Evolutionary conservation across 2,113 vertebrate species (phyloP), one percentile per base, ranked within the genome.

Genomic region (Peromyscus californicus): DNA sequence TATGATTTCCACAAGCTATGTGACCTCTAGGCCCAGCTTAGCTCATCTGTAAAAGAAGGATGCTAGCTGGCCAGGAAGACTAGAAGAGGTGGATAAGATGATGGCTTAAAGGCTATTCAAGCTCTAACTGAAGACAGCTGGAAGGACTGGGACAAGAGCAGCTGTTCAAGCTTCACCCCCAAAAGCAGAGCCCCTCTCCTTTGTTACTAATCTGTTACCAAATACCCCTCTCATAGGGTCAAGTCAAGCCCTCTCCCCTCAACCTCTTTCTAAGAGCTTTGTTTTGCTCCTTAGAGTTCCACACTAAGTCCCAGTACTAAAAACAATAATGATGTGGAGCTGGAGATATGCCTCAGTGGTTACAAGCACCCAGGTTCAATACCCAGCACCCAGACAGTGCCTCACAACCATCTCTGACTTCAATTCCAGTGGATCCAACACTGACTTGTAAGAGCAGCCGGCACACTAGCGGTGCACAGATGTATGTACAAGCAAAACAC

Each of bases 231-330:
- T 39, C 88, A 15, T 17, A 65, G 1, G 0, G 33, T 17, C 11
- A 29, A 33, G 29, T 65, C 22, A 72, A 74, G 45, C 4, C 89
- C 10, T 76, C 22, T 54, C 54, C 54, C 11, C 54, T 11, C 51
- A 11, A 54, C 33, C 80, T 93, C 31, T 21, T 15, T 54, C 36
- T 36, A 31, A 75, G 29, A n/a, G 22, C 10, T 86, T 42, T 12
- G 26, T 7, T 63, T 48, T 76, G 70, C 42, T 96, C 17, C 85
- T 76, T 70, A 17, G 19, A 72, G 26, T 42, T 86, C 26, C 93
- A 95, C 95, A 96, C 17, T 10, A 83, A 11, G 29, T 39, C 31
- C 85, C 90, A 89, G 31, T 45, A 86, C 48, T 79, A 63, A 63
- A 78, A 8, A 75, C 22, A 74, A 57, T 93, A 90, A 82, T 69